These are phyloP conservation scores for Falcaria lacertinaria DNA, from an alignment of 2,888 invertebrate species.

Conservation along the genomic window DNA sequence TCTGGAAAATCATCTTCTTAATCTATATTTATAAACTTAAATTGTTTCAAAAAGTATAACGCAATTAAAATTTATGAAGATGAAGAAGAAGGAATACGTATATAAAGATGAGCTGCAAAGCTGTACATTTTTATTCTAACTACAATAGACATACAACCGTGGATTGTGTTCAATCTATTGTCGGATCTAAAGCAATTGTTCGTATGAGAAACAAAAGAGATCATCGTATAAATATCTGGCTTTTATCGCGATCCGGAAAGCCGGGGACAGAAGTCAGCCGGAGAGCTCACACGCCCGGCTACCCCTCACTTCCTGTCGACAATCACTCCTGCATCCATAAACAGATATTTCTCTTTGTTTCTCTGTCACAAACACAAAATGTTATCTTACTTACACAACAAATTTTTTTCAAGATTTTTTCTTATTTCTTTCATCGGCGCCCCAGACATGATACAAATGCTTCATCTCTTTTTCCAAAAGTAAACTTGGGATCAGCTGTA, in stretches of 20 bases:
- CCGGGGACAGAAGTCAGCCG: slow-evolving; percentile 7
- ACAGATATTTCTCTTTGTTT: slow-evolving; percentile 21
- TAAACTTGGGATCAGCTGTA: no score
- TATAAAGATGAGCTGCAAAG: no score
- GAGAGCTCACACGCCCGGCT: slow-evolving; percentile 1
- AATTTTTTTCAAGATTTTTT: no score
- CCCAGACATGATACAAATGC: no score
- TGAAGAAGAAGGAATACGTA: no score
- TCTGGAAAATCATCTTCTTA: no score
- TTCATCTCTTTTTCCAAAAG: no score
- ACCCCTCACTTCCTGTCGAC: slow-evolving; percentile 13
- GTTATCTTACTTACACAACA: not conserved
- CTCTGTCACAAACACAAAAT: slow-evolving; percentile 16
- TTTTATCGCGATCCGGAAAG: slow-evolving; percentile 23
- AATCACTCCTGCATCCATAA: slow-evolving; percentile 26
- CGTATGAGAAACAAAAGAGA: slow-evolving; percentile 35
- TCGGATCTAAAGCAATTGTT: slow-evolving; percentile 32
- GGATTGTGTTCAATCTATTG: slow-evolving; percentile 7
- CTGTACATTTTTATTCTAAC: no score
- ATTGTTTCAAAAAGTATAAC: no score
- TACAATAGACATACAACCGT: not conserved
- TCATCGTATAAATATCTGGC: slow-evolving; percentile 36
- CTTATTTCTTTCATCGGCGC: no score
- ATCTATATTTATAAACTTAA: no score
- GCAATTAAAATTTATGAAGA: no score